Percentiles rank a stretch among this genome's conserved stretches.
These are phyloP conservation scores for Luehdorfia chinensis DNA, from an alignment of 1,140 invertebrate genomes.

Conservation along the genomic window DNA sequence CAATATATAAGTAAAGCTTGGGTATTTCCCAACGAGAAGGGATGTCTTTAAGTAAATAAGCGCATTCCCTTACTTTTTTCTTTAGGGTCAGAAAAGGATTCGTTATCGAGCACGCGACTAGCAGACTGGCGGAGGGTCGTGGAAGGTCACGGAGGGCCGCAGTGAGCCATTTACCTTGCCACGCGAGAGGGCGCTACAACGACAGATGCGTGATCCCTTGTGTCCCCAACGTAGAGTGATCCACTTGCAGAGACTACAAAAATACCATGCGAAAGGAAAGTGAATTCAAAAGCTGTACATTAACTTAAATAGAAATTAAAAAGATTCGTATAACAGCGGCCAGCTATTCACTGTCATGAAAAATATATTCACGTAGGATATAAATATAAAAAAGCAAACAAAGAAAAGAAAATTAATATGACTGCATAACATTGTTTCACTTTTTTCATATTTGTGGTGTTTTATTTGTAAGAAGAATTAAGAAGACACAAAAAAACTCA, in stretches of 20 bases:
- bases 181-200: constrained; percentile 31
- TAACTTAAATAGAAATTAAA: too few relatives aligned
- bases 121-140: constrained; percentile 23
- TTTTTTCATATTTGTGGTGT: too few relatives aligned
- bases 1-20: not conserved
- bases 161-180: constrained; percentile 20
- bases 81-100: constrained; percentile 9
- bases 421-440: too few relatives aligned
- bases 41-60: constrained; percentile 9
- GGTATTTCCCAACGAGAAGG: not conserved
- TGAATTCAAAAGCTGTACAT: too few relatives aligned
- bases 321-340: too few relatives aligned
- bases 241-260: not conserved
- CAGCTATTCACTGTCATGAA: too few relatives aligned
- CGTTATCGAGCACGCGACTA: constrained; percentile 12
- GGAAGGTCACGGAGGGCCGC: constrained; percentile 34
- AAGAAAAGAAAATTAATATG: too few relatives aligned
- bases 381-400: too few relatives aligned
- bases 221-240: constrained; percentile 23
- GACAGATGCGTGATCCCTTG: constrained; percentile 51
- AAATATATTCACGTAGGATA: too few relatives aligned
- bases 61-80: constrained; percentile 7
- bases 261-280: too few relatives aligned
- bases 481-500: too few relatives aligned
- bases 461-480: too few relatives aligned